Evolutionary conservation across 2,797 vertebrate genomes (phyloP).

Genomic region (Gambelia wislizenii): DNA sequence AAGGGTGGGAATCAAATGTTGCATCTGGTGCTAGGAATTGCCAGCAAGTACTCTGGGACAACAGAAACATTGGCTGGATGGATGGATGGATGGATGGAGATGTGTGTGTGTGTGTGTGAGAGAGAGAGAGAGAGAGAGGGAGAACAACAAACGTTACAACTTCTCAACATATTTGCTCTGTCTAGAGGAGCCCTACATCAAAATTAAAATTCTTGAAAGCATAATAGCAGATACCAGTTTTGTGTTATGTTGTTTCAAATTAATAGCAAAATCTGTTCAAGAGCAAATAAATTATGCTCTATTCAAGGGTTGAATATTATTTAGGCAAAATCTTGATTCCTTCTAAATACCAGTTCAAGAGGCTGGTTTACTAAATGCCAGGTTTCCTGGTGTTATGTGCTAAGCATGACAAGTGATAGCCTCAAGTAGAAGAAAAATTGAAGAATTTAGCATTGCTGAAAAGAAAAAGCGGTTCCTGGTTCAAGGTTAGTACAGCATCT

Average conservation of each 20-base stretch:
- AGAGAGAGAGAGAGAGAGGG: no score
- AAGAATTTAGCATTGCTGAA: slow-evolving; percentile 39
- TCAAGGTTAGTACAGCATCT: slow-evolving; percentile 49
- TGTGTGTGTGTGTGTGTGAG: no score
- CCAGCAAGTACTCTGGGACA: no score
- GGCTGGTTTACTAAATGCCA: not conserved
- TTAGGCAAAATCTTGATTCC: not conserved
- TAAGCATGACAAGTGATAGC: slow-evolving; percentile 35
- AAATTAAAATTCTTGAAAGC: not conserved
- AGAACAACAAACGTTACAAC: no score
- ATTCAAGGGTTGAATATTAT: not conserved
- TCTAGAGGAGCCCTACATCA: no score
- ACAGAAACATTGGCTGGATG: no score
- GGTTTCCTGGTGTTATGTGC: slow-evolving; percentile 29
- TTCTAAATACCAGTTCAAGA: not conserved
- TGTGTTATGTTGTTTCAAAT: not conserved
- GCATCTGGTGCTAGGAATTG: no score
- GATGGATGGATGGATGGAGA: no score
- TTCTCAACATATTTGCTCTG: no score
- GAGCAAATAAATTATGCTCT: not conserved
- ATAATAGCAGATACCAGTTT: not conserved
- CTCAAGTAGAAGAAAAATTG: slow-evolving; percentile 31
- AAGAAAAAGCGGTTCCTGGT: slow-evolving; percentile 10
- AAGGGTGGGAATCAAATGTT: no score
- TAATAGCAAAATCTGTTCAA: not conserved